Percentiles rank a stretch among this genome's conserved stretches.
phyloP scores from a whole-genome alignment of 2,797 vertebrate species.

The Ptychobarbus kaznakovi region DNA sequence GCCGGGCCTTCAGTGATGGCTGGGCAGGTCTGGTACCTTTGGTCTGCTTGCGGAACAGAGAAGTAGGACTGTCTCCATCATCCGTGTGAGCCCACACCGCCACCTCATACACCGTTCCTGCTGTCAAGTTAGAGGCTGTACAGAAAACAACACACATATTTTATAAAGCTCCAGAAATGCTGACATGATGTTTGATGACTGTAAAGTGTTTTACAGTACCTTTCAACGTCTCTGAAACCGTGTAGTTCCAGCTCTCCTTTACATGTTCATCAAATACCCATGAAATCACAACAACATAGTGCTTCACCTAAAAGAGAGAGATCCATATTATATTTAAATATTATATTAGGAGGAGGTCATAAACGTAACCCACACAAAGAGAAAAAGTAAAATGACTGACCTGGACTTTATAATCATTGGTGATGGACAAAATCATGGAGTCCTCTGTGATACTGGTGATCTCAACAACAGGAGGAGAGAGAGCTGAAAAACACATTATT shows the following conservation, averaged over 20 bases:
- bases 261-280: slow-evolving; percentile 93
- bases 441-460: slow-evolving; percentile 78
- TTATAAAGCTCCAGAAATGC: neutral
- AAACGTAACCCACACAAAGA: neutral
- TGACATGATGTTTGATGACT: neutral
- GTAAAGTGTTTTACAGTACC: slow-evolving; percentile 71
- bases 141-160: slow-evolving; percentile 3
- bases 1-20: slow-evolving; percentile 88
- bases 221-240: slow-evolving; percentile 77
- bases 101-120: slow-evolving; percentile 91
- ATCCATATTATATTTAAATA: neutral
- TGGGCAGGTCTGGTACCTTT: slow-evolving; percentile 79
- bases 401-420: slow-evolving; percentile 72
- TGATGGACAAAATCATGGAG: slow-evolving; percentile 86
- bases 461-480: slow-evolving; percentile 86
- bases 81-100: slow-evolving; percentile 92
- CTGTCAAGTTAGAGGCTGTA: slow-evolving; percentile 88
- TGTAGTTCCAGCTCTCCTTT: slow-evolving; percentile 87
- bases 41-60: slow-evolving; percentile 85
- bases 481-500: slow-evolving; percentile 74
- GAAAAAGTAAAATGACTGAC: neutral
- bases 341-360: no score
- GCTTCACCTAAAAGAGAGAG: slow-evolving; percentile 78
- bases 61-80: slow-evolving; percentile 90
- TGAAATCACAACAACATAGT: slow-evolving; percentile 87